Base-by-base conservation (phyloP, 2,888 invertebrate species). In the Hypena proboscidalis region DNA sequence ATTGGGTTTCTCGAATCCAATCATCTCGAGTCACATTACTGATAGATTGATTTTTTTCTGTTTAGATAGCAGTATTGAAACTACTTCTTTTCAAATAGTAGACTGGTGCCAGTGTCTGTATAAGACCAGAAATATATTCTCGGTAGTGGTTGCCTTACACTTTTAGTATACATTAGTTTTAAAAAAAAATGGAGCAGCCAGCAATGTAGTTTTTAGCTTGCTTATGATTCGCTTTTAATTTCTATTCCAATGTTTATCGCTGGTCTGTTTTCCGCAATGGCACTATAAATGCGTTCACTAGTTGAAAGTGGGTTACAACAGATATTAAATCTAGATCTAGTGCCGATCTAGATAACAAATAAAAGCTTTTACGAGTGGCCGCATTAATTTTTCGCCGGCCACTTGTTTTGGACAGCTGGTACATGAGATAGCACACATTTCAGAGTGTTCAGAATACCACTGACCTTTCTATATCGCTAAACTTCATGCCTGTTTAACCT, bases 371-470 rank as follows among this genome's bases (percentile, higher is more conserved):
- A 63, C 60, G 52, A 64, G 50, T 59, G 56, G 26, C 50, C 43
- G 41, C 45, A 58, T 69, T 64, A 64, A 70, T 70, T 71, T 72
- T 31, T 67, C 58, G 43, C 46, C 43, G 48, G 65, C 59, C 64
- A 62, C 62, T 74, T 66, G 63, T 60, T 68, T 58, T 55, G 48
- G 59, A 70, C 60, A 41, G 52, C 49, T 42, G 21, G 54, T 59
- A 62, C 54, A 67, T 50, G 40, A 61, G 52, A 66, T 70, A 60
- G 65, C 61, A 58, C 49, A 58, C 63, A 37, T 48, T 23, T 33
- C 48, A 46, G 13, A 53, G 57, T 58, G 54, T 54, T 48, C 39
- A 26, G 31, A 44, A 34, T 37, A 50, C 45, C 27, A 26, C 40
- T 56, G 59, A 57, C 53, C 48, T 56, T 53, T 51, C 47, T 36